Base-by-base conservation (phyloP, 2,797 vertebrate species). In the Triplophysa yarkandensis region DNA sequence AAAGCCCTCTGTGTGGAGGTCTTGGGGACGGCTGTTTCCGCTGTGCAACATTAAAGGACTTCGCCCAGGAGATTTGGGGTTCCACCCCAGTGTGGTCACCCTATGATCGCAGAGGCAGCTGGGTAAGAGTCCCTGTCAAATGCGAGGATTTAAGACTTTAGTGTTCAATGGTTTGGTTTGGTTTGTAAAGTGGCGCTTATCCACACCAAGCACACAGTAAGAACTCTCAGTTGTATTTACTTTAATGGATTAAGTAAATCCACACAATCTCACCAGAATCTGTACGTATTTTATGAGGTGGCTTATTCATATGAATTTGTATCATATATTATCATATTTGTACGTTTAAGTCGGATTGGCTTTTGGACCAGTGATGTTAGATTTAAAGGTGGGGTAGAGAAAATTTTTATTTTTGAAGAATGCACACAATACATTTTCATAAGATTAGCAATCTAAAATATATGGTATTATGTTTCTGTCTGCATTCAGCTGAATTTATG, bases 81-180 rank as follows among this genome's bases (percentile, higher is more conserved):
- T 74, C 36, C 30, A 60, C 71, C 21, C 58, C 55, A 58, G 58
- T 43, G 13, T 27, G 75, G 77, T 63, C 75, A 50, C 55, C 34
- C 34, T 55, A 21, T 17, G 46, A 46, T 57, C 28, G 46, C 80
- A 71, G 71, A 71, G 77, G 77, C 75, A 82, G 81, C 82, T 80
- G 78, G 75, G 52, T 21, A 41, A 21, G 55, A n/a, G n/a, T 68
- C 41, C 19, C 9, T 23, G 68, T 61, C 14, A 61, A 71, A 41
- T 46, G 68, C 48, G 21, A 61, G 28, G 57, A 46, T 61, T 71
- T 61, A 34, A 13, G 55, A 58, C 55, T 34, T 34, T 8, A 61
- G 23, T 36, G 4, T 19, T 16, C 16, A 62, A 19, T 58, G 14
- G 25, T 21, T 36, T 61, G 30, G 19, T 17, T 52, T 39, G 27